phyloP scores from a whole-genome alignment of 2,888 invertebrate genomes.

The Drosophila pseudotalamancana region DNA sequence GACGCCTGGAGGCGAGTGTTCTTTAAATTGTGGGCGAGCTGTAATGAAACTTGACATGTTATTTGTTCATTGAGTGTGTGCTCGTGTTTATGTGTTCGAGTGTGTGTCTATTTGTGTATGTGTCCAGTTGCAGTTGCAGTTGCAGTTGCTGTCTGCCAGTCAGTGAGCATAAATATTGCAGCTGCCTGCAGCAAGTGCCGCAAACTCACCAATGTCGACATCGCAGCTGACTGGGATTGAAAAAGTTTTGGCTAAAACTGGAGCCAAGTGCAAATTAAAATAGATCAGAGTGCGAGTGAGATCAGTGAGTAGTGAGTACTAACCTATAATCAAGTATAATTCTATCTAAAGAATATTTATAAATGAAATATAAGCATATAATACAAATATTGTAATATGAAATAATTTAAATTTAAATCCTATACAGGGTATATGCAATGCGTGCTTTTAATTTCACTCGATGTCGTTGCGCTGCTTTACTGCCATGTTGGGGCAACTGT shows the following conservation, averaged over 20 bases:
- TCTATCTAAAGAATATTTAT: too few species aligned
- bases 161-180: slow-evolving; percentile 51
- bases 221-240: slow-evolving; percentile 19
- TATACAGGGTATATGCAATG: slow-evolving; percentile 6
- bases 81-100: slow-evolving; percentile 20
- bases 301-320: not conserved
- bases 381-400: too few species aligned
- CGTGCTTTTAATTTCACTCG: not conserved
- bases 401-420: too few species aligned
- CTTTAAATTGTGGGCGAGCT: slow-evolving; percentile 64
- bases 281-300: not conserved
- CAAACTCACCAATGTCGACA: slow-evolving; percentile 19
- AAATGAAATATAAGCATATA: too few species aligned
- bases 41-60: slow-evolving; percentile 82
- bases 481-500: slow-evolving; percentile 31
- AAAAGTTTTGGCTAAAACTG: slow-evolving; percentile 10
- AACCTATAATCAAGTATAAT: not conserved
- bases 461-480: slow-evolving; percentile 17
- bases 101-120: slow-evolving; percentile 7
- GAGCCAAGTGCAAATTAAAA: slow-evolving; percentile 5
- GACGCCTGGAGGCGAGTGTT: slow-evolving; percentile 36
- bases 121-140: slow-evolving; percentile 17
- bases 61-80: slow-evolving; percentile 76
- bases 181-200: slow-evolving; percentile 40
- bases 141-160: slow-evolving; percentile 21